Conservation (phyloP, 37 sponge, comb jelly and placozoan genomes). For the Aplysina aerophoba region DNA sequence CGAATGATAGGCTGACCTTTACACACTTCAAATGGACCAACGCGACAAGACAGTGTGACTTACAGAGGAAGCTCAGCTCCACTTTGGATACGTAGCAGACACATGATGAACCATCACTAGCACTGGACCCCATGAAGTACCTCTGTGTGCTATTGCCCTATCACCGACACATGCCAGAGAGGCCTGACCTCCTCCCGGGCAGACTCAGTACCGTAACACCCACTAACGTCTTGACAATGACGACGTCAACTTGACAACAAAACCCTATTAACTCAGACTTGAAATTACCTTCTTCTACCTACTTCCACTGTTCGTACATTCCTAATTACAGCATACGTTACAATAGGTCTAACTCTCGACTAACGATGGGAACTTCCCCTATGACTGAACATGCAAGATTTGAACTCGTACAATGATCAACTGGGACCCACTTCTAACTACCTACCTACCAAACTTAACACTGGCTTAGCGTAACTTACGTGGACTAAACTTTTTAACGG, state of each 20-base stretch:
- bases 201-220: too few species aligned
- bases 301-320: too few species aligned
- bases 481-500: not conserved
- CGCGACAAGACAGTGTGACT: not conserved
- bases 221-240: not conserved
- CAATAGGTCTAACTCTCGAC: not conserved
- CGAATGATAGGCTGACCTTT: conserved; percentile 2
- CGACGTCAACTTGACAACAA: conserved; percentile 1
- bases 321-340: too few species aligned
- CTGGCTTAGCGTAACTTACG: not conserved
- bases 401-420: too few species aligned
- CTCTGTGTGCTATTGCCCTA: not conserved
- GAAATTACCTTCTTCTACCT: not conserved
- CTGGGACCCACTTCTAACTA: too few species aligned
- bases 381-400: too few species aligned
- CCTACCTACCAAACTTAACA: too few species aligned
- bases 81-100: not conserved
- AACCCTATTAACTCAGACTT: not conserved
- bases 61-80: not conserved
- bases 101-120: conserved; percentile 6
- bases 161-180: too few species aligned
- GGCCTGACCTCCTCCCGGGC: too few species aligned
- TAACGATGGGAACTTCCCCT: conserved; percentile 22
- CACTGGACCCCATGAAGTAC: conserved; percentile 5
- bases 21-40: not conserved